Evolutionary conservation across 2,797 vertebrate genomes (phyloP).

Genomic region (Prunella strophiata): DNA sequence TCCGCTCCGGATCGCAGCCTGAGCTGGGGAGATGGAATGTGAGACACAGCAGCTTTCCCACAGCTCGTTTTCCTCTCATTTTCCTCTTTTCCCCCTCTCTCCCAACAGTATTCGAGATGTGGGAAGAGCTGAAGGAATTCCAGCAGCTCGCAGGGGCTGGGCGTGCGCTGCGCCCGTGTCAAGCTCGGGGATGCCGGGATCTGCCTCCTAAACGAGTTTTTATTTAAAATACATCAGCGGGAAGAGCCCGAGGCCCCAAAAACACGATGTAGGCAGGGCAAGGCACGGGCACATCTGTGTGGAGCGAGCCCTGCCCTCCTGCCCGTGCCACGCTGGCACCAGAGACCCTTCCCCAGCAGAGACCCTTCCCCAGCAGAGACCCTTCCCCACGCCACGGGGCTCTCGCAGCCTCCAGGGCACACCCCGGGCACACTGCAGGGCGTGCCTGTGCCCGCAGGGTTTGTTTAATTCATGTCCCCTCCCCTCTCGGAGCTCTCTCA

Average conservation of each 20-base stretch:
- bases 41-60: background rate
- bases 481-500: no score
- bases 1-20: background rate
- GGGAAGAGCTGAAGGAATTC: background rate
- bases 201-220: rapidly evolving
- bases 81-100: background rate
- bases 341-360: background rate
- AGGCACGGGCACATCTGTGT: rapidly evolving
- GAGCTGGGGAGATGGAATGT: rapidly evolving
- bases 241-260: background rate
- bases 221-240: background rate
- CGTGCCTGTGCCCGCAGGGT: background rate
- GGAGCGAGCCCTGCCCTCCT: background rate
- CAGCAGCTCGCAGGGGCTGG: rapidly evolving
- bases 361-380: background rate
- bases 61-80: background rate
- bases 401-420: background rate
- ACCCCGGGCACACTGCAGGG: rapidly evolving
- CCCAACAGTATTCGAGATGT: background rate
- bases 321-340: background rate
- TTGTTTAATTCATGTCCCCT: background rate
- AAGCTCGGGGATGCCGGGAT: background rate
- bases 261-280: rapidly evolving
- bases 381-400: rapidly evolving
- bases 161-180: rapidly evolving